Evolutionary conservation across 2,888 invertebrate genomes (phyloP).

Genomic region (Hymenopus coronatus): DNA sequence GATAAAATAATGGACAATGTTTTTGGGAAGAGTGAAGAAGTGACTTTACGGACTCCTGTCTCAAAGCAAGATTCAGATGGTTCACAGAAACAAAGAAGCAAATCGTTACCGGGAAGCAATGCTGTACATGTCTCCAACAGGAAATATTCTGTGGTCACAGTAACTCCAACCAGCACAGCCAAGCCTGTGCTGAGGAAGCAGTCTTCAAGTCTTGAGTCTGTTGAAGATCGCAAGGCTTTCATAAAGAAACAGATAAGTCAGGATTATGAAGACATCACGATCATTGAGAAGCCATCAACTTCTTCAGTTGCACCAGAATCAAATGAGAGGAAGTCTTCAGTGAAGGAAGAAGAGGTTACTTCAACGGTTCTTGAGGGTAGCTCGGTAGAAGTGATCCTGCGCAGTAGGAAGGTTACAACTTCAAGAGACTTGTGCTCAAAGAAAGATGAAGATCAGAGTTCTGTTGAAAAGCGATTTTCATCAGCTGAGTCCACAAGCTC

Average conservation of each 20-base stretch:
- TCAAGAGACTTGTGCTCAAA: not conserved
- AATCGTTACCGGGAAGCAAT: not conserved
- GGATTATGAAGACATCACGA: conserved; percentile 26
- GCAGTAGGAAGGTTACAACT: not conserved
- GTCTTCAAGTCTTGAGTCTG: conserved; percentile 55
- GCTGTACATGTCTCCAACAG: conserved; percentile 17
- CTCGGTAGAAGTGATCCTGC: not conserved
- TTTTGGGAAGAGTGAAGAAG: not conserved
- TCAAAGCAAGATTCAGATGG: not conserved
- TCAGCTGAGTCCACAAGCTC: not conserved
- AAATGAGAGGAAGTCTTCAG: not conserved
- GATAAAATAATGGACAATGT: not conserved
- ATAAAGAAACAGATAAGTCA: conserved; percentile 15
- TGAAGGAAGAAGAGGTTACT: not conserved
- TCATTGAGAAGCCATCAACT: conserved; percentile 17
- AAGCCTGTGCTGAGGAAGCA: conserved; percentile 56
- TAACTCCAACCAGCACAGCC: not conserved
- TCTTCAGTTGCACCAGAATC: not conserved
- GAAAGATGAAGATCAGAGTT: conserved; percentile 11
- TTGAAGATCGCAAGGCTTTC: conserved; percentile 38
- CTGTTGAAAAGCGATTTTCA: not conserved
- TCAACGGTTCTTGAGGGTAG: not conserved
- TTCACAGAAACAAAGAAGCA: conserved; percentile 8
- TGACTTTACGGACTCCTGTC: not conserved
- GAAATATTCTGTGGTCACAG: conserved; percentile 20